Base-by-base conservation (phyloP, 2,113 vertebrate species). In the Zosterops borbonicus region DNA sequence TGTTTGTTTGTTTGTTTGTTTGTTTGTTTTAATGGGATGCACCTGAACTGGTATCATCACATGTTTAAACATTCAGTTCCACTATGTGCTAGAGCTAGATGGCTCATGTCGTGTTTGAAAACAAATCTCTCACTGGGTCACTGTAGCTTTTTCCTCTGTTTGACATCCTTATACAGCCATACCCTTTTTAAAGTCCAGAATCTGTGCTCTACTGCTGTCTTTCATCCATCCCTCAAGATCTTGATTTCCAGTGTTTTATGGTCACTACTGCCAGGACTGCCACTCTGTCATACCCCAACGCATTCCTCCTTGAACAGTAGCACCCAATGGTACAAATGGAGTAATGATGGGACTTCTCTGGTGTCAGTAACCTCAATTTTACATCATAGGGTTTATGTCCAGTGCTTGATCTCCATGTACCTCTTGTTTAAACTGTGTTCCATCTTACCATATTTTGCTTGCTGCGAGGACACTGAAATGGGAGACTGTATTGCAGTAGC, bases 261-360 rank as follows among this genome's bases (percentile, higher is more conserved):
- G 41, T n/a, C 0, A 0, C 24, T 65, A 2, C 7, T 44, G 17
- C 11, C 49, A 79, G 76, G 31, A 44, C 19, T 73, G 16, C 1
- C 9, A 16, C 19, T 22, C 9, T 21, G 11, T 24, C 24, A 12
- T 4, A 44, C 6, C 5, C 28, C 13, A 53, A 7, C 2, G 20
- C 1, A 0, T 29, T 90, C 20, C 76, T 79, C 42, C 35, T 60
- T 73, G 28, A n/a, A 18, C 5, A 25, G 7, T 1, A 33, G 7
- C 20, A 58, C 11, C 27, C 3, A 1, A 2, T 0, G 2, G 19
- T 46, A 16, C 22, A 28, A 29, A 9, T 23, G 6, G 21, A 33
- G 3, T 14, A 52, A 73, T 37, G 37, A n/a, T 14, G 5, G 16
- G 12, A 39, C 15, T 53, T 52, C 37, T 9, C 46, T 27, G 55